Conservation (phyloP, 2,113 vertebrate genomes). For the Planiliza haematocheilus region DNA sequence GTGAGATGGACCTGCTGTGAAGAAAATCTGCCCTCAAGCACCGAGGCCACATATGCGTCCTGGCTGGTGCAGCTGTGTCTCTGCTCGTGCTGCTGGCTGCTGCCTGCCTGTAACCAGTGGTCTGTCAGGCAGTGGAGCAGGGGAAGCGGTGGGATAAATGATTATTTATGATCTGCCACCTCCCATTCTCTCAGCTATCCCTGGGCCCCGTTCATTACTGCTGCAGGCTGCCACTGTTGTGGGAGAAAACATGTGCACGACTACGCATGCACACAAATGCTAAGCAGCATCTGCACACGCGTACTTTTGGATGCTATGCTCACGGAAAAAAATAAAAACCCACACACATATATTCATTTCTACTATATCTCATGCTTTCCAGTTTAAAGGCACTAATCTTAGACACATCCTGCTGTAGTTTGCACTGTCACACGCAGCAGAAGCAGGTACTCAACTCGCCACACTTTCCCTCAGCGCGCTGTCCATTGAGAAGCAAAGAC, state of each 20-base stretch:
- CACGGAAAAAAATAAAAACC: constrained; percentile 28
- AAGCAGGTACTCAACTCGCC: constrained; percentile 24
- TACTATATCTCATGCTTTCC: constrained; percentile 9
- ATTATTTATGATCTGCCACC: constrained; percentile 89
- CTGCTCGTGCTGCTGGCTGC: constrained; percentile 61
- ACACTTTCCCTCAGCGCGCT: constrained; percentile 37
- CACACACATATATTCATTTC: constrained; percentile 15
- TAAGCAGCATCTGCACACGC: constrained; percentile 44
- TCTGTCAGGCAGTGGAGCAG: constrained; percentile 75
- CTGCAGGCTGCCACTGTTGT: constrained; percentile 79
- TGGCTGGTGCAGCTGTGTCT: constrained; percentile 75
- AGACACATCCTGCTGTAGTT: constrained; percentile 42
- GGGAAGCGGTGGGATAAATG: constrained; percentile 83
- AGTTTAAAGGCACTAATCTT: constrained; percentile 56
- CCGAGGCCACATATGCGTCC: constrained; percentile 63
- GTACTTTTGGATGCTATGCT: constrained; percentile 27
- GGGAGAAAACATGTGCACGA: constrained; percentile 51
- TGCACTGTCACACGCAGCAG: constrained; percentile 20
- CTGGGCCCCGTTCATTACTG: constrained; percentile 84
- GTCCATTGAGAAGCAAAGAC: constrained; percentile 46
- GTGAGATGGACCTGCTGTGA: constrained; percentile 57
- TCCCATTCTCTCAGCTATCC: constrained; percentile 83
- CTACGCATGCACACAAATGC: constrained; percentile 37
- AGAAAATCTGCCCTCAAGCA: constrained; percentile 63
- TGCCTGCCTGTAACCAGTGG: constrained; percentile 72